Evolutionary conservation across 92 coral and sea anemone genomes (phyloP).

Genomic region (Zoanthus gigantus): DNA sequence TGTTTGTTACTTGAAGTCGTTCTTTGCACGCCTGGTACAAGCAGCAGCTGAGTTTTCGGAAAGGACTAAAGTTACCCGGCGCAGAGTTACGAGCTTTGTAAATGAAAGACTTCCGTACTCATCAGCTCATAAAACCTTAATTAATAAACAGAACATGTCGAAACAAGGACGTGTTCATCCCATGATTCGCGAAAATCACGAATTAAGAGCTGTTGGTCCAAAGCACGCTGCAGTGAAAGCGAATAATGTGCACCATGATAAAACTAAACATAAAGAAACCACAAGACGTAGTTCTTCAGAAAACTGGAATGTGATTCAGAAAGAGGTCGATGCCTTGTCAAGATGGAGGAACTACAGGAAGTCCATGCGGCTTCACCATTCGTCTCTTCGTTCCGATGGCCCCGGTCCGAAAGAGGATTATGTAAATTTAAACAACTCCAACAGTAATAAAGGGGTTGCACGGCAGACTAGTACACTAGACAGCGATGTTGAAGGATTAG

Average conservation of each 20-base stretch:
- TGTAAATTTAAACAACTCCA: background rate
- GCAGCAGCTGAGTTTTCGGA: background rate
- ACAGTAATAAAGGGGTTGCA: constrained; percentile 11
- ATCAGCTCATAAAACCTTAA: background rate
- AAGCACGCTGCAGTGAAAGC: constrained; percentile 7
- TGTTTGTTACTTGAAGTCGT: background rate
- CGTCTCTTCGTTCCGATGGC: constrained; percentile 25
- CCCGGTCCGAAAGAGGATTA: constrained; percentile 50
- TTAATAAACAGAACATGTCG: constrained; percentile 57
- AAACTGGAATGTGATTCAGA: constrained; percentile 71
- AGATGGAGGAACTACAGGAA: constrained; percentile 80
- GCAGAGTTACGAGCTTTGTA: background rate
- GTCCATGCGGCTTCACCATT: constrained; percentile 64
- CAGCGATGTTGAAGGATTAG: constrained; percentile 90
- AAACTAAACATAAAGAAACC: constrained; percentile 13
- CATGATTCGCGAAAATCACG: constrained; percentile 39
- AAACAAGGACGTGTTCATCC: constrained; percentile 85
- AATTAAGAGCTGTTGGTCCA: constrained; percentile 8
- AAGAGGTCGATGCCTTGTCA: constrained; percentile 71
- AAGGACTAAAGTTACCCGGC: too few species aligned
- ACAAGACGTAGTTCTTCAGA: constrained; percentile 20
- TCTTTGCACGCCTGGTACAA: background rate
- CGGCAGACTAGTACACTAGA: constrained; percentile 73
- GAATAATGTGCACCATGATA: background rate
- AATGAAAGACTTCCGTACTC: background rate